Base-by-base conservation (phyloP, 1,140 invertebrate genomes). In the Lucilia sericata region DNA sequence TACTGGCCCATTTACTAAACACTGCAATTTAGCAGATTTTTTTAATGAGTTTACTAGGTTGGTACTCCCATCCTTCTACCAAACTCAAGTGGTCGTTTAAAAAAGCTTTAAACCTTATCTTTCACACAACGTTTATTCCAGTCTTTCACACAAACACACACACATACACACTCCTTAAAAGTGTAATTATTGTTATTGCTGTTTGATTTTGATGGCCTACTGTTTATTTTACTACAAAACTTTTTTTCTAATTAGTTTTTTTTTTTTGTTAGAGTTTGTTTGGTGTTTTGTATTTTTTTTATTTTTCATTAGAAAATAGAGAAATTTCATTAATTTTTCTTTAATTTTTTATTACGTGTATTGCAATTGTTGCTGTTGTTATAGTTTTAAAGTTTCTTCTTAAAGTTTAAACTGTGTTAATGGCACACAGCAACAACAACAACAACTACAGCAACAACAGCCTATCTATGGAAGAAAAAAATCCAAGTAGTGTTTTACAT, bases 251-350 rank as follows among this genome's bases (percentile, higher is more conserved):
- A 25, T 25, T 21, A 55, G 65, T 10, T 70, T 70, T 70, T n/a
- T n/a, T n/a, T n/a, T n/a, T n/a, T n/a, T n/a, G n/a, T n/a, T n/a
- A n/a, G n/a, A n/a, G n/a, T n/a, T 70, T 30, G 25, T 30, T 30
- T 30, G 25, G 21, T 70, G n/a, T 70, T 25, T 70, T 70, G 21
- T 70, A 3, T 70, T 70, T n/a, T 70, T n/a, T 70, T 70, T 21
- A 5, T 70, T 70, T 21, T 70, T 70, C 65, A 70, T 21, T 70
- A 70, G 65, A 70, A 70, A 70, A 70, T 25, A 21, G 65, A 21
- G n/a, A 70, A 70, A 70, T 70, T 70, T 70, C 65, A 70, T 70
- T 70, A 70, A 70, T 70, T 70, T 70, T 70, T 21, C 21, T 25
- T 21, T 70, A 2, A 10, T 25, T 21, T 70, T 70, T 70, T 70